These are phyloP conservation scores for Tanytarsus gracilentus DNA, from an alignment of 2,888 invertebrate genomes.

Conservation along the genomic window DNA sequence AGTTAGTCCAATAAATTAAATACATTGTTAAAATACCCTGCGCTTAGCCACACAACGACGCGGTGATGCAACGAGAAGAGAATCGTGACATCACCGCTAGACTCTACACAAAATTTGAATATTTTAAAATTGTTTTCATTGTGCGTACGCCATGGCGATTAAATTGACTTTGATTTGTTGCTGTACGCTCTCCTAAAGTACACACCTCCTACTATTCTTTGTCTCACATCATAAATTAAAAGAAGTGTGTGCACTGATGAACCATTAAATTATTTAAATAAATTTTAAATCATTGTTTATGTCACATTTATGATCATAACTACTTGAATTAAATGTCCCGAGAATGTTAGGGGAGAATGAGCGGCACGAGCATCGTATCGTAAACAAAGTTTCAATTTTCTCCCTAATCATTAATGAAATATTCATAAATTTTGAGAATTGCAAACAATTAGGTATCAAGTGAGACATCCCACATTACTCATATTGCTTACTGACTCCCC, in stretches of 20 bases:
- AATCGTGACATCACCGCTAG: neutral
- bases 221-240: too few relatives aligned
- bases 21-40: neutral
- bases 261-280: slow-evolving; percentile 18
- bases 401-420: slow-evolving; percentile 6
- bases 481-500: neutral
- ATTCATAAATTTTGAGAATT: slow-evolving; percentile 24
- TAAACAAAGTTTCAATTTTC: neutral
- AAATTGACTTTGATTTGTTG: slow-evolving; percentile 19
- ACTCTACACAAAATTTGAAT: neutral
- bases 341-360: neutral
- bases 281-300: slow-evolving; percentile 24
- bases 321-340: neutral
- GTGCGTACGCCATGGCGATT: neutral
- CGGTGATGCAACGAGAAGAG: neutral
- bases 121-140: neutral
- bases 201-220: slow-evolving; percentile 2
- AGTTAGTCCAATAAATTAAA: slow-evolving; percentile 19
- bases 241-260: slow-evolving; percentile 4
- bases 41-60: neutral
- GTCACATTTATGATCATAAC: slow-evolving; percentile 5
- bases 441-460: slow-evolving; percentile 8
- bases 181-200: neutral
- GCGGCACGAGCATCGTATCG: neutral
- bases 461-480: neutral